These are phyloP conservation scores for Helicolenus hilgendorfi DNA, from an alignment of 2,797 vertebrate species.

Conservation along the genomic window DNA sequence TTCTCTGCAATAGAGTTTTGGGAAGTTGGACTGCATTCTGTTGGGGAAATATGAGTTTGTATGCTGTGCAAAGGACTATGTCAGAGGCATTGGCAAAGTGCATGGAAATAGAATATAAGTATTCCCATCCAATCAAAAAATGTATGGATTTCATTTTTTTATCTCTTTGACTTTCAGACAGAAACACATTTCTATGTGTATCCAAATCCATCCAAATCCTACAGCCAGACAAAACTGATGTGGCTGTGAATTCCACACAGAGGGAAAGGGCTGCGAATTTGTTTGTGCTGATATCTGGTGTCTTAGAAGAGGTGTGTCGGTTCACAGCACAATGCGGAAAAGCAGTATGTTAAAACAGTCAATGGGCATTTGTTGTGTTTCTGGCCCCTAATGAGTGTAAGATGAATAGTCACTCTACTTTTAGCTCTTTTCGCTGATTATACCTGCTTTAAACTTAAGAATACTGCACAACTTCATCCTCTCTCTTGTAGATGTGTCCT, in stretches of 20 bases:
- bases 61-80: neutral
- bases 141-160: constrained; percentile 15
- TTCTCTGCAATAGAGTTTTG: constrained; percentile 8
- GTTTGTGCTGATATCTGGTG: neutral
- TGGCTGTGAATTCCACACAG: constrained; percentile 12
- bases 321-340: neutral
- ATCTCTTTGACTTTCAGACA: constrained; percentile 29
- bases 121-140: constrained; percentile 21
- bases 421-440: neutral
- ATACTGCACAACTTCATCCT: neutral
- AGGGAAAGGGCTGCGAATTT: neutral
- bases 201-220: constrained; percentile 27
- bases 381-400: neutral
- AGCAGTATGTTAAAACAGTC: constrained; percentile 2
- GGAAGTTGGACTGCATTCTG: constrained; percentile 10
- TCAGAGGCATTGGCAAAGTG: neutral
- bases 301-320: neutral
- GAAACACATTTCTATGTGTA: constrained; percentile 8
- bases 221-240: constrained; percentile 8
- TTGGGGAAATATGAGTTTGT: neutral
- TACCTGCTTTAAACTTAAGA: neutral
- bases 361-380: neutral
- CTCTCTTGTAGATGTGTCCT: neutral
- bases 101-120: neutral
- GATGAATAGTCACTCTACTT: neutral